Percentiles rank a stretch among this genome's conserved stretches.
Conservation (phyloP, 2,113 vertebrate species). For the Murina feae region DNA sequence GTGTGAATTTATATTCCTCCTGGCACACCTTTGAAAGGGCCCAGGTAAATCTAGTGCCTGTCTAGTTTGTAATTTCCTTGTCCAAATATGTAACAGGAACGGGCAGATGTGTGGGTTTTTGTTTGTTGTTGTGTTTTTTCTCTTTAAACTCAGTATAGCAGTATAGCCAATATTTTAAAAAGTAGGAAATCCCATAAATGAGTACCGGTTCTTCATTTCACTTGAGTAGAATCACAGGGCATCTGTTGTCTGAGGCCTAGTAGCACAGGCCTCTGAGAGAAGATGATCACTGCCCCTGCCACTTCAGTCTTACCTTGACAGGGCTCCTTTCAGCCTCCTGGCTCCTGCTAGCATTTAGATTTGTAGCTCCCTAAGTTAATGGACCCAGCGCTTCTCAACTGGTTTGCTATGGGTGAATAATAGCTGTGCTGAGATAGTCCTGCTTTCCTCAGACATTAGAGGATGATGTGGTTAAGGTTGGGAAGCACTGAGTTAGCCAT, state of each 20-base stretch:
- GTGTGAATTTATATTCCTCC: neutral
- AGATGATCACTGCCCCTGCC: neutral
- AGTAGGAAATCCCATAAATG: neutral
- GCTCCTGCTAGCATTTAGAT: neutral
- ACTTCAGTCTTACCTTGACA: neutral
- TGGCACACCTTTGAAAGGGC: neutral
- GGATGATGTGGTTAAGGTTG: neutral
- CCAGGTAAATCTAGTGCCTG: neutral
- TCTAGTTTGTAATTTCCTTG: neutral
- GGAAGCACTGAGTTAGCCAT: neutral
- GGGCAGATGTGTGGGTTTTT: neutral
- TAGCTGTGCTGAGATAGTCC: too few species aligned
- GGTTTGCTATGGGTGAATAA: neutral
- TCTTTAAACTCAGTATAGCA: neutral
- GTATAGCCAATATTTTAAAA: neutral
- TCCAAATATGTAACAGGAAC: neutral
- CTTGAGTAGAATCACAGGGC: neutral
- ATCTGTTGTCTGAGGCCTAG: neutral
- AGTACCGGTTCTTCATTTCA: neutral
- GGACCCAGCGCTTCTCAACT: neutral
- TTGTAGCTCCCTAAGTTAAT: neutral
- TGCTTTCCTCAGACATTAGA: neutral
- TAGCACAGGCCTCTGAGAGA: neutral
- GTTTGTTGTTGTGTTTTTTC: neutral
- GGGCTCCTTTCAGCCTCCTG: neutral